Base-by-base conservation (phyloP, 2,888 invertebrate species). In the Eledone cirrhosa region DNA sequence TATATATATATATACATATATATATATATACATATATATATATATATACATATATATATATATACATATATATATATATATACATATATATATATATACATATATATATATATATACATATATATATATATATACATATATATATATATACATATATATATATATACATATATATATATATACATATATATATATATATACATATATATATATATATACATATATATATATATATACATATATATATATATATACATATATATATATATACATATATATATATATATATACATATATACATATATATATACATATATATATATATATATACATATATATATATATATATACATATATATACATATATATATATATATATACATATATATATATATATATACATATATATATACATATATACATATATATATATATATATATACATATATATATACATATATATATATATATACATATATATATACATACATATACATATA, bases 291-390 rank as follows among this genome's bases (percentile, higher is more conserved):
- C 24, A 63, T 63, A 63, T 63, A 63, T 63, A 16, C 63, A 63
- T 63, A 63, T 63, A 63, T 63, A 63, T 63, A 63, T 7, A 16
- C 7, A 63, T 63, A 63, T 63, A 63, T 63, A 16, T 5, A 63
- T 63, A 63, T 63, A 63, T 63, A 63, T 63, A 16, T 63, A 63
- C 16, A 63, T 63, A 63, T 14, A 63, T 14, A 63, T 63, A 63
- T 63, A 63, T 63, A 16, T 63, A 16, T 11, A 63, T 63, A 63
- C 24, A 63, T 14, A 63, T 7, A 63, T 63, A 63, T 63, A 63
- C 24, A 63, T 63, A 63, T 63, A 63, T 16, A 63, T 14, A 63
- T 63, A 63, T 63, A 63, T 63, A 63, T 63, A 63, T 63, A 63
- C 19, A 16, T 11, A 63, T 63, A 63, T 63, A 63, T 63, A 63